These are phyloP conservation scores for Tinea trinotella DNA, from an alignment of 2,888 invertebrate species.

Conservation along the genomic window DNA sequence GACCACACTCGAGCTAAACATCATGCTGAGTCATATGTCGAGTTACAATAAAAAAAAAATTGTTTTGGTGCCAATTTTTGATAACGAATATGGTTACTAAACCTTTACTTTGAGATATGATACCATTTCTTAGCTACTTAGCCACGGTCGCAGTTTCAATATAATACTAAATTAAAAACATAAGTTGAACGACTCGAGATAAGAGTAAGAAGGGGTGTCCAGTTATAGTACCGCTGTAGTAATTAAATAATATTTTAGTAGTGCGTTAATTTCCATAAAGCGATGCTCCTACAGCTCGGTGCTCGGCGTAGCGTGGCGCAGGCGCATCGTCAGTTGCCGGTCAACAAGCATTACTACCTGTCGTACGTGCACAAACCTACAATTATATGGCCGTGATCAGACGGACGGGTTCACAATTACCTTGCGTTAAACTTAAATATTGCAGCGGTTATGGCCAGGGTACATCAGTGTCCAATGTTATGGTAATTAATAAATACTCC, in stretches of 20 bases:
- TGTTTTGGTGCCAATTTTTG: too few species aligned
- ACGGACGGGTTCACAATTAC: slow-evolving; percentile 1
- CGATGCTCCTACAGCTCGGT: slow-evolving; percentile 1
- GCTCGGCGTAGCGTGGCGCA: slow-evolving; percentile 18
- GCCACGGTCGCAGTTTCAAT: too few species aligned
- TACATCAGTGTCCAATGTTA: slow-evolving; percentile 12
- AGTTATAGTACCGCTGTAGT: slow-evolving; percentile 2
- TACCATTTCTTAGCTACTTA: too few species aligned
- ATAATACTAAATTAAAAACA: background rate
- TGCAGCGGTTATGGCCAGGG: slow-evolving; percentile 5
- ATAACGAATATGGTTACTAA: too few species aligned
- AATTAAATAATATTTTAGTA: background rate
- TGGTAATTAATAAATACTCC: slow-evolving; percentile 1
- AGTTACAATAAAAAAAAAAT: too few species aligned
- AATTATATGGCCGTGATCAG: slow-evolving; percentile 13
- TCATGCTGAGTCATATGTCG: too few species aligned
- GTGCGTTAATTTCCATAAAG: slow-evolving; percentile 10
- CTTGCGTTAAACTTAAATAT: slow-evolving; percentile 14
- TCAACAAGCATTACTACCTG: background rate
- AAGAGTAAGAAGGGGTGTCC: slow-evolving; percentile 11
- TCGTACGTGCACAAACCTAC: background rate
- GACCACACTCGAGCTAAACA: too few species aligned
- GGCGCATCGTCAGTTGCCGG: slow-evolving; percentile 18
- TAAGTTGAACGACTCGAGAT: background rate
- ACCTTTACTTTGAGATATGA: too few species aligned